phyloP scores from a whole-genome alignment of 2,797 vertebrate genomes.

The Vespertilio murinus region DNA sequence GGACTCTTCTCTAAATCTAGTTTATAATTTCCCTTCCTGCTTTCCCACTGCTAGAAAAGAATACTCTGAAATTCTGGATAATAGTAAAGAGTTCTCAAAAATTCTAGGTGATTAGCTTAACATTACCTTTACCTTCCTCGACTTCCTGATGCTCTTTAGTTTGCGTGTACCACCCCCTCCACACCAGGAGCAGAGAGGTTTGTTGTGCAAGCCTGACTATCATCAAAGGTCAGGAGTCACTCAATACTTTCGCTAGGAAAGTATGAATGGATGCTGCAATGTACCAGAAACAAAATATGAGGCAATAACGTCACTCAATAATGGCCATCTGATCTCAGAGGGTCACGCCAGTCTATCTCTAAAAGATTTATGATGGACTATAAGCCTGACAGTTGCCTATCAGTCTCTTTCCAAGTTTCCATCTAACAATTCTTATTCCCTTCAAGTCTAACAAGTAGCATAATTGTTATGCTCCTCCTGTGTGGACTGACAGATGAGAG shows the following conservation, averaged over 20 bases:
- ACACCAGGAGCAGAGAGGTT: not conserved
- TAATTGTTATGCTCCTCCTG: conserved; percentile 64
- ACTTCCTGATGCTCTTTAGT: not conserved
- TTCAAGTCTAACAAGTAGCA: conserved; percentile 60
- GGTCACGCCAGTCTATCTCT: conserved; percentile 52
- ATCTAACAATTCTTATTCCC: conserved; percentile 67
- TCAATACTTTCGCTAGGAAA: not conserved
- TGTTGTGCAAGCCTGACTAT: not conserved
- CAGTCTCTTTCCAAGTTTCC: conserved; percentile 69
- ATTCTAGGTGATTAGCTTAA: not conserved
- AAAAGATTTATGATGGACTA: conserved; percentile 56
- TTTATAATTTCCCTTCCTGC: conserved; percentile 54
- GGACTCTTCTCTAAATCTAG: conserved; percentile 2
- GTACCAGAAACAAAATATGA: conserved; percentile 32
- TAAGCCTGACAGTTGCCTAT: conserved; percentile 35
- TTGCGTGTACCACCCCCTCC: not conserved
- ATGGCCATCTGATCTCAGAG: conserved; percentile 56
- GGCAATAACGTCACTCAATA: not conserved
- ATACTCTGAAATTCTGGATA: conserved; percentile 25
- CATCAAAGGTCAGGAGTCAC: not conserved
- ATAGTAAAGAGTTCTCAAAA: conserved; percentile 31
- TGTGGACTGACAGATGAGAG: conserved; percentile 69
- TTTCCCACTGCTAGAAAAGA: conserved; percentile 29
- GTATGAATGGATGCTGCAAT: not conserved
- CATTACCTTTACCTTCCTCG: not conserved